Evolutionary conservation across 2,113 vertebrate genomes (phyloP).

Genomic region (Lates calcarifer): DNA sequence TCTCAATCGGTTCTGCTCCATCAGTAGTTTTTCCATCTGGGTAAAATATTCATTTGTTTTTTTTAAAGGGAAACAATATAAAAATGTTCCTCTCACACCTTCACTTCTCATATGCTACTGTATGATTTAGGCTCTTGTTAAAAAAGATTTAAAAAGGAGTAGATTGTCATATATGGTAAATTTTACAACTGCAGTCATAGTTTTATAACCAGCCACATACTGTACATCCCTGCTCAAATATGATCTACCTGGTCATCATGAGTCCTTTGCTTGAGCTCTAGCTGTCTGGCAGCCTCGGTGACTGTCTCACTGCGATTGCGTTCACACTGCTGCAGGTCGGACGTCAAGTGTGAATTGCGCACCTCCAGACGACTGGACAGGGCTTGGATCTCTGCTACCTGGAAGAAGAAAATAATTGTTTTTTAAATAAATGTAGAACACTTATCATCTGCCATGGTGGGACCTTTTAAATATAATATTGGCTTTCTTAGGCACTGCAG

Average conservation of each 20-base stretch:
- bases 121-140: neutral
- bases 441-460: neutral
- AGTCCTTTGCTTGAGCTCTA: constrained; percentile 56
- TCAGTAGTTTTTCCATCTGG: constrained; percentile 78
- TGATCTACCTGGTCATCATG: constrained; percentile 67
- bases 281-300: constrained; percentile 36
- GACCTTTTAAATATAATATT: neutral
- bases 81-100: neutral
- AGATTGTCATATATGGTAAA: neutral
- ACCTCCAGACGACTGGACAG: constrained; percentile 78
- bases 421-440: neutral
- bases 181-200: neutral
- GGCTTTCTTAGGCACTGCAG: neutral
- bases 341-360: constrained; percentile 56
- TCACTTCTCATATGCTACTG: neutral
- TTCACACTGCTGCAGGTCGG: constrained; percentile 67
- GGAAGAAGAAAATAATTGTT: neutral
- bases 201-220: neutral
- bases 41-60: neutral
- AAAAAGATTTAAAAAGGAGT: neutral
- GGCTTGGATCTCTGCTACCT: constrained; percentile 76
- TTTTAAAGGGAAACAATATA: neutral
- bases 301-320: neutral
- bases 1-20: constrained; percentile 73
- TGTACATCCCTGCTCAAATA: neutral